phyloP scores from a whole-genome alignment of 2,797 vertebrate genomes.

The Dicrostonyx torquatus region DNA sequence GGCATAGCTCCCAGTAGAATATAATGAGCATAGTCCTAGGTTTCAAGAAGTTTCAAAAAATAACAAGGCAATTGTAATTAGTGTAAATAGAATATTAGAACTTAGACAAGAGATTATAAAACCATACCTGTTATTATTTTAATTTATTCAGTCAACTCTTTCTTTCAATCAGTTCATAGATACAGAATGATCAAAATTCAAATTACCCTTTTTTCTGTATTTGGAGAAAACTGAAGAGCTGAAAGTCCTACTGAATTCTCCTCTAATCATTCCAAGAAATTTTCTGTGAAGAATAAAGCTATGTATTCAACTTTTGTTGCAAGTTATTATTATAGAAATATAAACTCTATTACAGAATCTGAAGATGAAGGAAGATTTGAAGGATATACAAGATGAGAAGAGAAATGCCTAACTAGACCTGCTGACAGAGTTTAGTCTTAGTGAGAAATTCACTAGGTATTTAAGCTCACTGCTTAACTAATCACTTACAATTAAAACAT shows the following conservation, averaged over 20 bases:
- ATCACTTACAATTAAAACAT: slow-evolving; percentile 23
- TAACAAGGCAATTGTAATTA: not conserved
- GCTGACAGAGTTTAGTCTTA: not conserved
- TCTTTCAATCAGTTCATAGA: not conserved
- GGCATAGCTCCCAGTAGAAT: not conserved
- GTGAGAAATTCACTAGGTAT: slow-evolving; percentile 6
- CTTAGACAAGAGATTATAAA: not conserved
- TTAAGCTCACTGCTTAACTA: slow-evolving; percentile 35
- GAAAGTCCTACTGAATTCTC: not conserved
- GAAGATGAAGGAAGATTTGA: not conserved
- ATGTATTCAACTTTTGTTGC: not conserved
- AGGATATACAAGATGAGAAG: not conserved
- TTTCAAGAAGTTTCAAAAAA: not conserved
- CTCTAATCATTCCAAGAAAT: not conserved
- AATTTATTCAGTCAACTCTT: not conserved
- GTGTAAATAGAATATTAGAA: not conserved
- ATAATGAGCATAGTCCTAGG: not conserved
- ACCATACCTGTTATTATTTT: not conserved
- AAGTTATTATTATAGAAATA: not conserved
- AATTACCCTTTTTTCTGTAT: not conserved
- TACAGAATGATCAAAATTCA: not conserved
- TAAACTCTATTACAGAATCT: not conserved
- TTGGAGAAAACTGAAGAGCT: not conserved
- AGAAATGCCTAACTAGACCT: not conserved
- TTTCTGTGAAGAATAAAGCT: not conserved